A percentile compares a stretch with the other conserved stretches of the same genome.
Evolutionary conservation across 64 coral and sea anemone species (phyloP).

Genomic region (Trachythela sp.): DNA sequence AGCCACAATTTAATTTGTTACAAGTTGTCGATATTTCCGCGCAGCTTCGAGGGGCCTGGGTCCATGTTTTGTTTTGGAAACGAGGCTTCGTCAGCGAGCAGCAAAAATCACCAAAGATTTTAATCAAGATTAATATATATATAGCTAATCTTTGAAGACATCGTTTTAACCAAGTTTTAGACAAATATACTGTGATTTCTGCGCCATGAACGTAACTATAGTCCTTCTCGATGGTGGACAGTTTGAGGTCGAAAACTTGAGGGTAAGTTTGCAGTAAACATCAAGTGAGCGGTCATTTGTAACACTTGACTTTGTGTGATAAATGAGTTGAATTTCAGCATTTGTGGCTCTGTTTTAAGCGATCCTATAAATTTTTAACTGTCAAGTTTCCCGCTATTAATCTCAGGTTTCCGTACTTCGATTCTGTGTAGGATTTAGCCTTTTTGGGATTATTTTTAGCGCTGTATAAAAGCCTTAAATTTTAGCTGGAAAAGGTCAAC

Average conservation of each 20-base stretch:
- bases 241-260: background rate
- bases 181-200: background rate
- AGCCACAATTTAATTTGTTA: no score
- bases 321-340: background rate
- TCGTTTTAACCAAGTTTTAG: background rate
- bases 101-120: background rate
- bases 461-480: background rate
- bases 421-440: background rate
- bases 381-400: background rate
- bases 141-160: background rate
- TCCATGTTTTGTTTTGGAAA: background rate
- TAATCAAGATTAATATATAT: background rate
- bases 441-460: background rate
- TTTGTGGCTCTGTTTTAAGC: background rate
- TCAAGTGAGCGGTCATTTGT: background rate
- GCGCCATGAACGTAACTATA: background rate
- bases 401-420: background rate
- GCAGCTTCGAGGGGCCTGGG: background rate
- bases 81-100: background rate
- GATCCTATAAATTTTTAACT: background rate
- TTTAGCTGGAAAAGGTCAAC: background rate
- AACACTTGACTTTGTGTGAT: background rate
- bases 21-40: no score
- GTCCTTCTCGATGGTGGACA: slow-evolving; percentile 3
- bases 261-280: background rate